These are phyloP conservation scores for Tachystola acroxantha DNA, from an alignment of 2,888 invertebrate genomes.

Conservation along the genomic window DNA sequence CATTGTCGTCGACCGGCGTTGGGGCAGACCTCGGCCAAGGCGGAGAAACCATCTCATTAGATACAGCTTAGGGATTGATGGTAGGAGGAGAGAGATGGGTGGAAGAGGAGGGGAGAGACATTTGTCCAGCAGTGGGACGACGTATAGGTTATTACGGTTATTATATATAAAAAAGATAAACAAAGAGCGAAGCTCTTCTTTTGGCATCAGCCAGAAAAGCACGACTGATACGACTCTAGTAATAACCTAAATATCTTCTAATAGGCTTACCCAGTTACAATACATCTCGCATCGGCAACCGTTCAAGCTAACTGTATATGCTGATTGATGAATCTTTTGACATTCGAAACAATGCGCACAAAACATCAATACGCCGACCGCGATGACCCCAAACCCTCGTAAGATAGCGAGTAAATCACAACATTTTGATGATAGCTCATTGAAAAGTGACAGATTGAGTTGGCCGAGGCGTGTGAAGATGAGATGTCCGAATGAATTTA, in stretches of 20 bases:
- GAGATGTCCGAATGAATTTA: not conserved
- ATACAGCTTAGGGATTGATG: too few relatives aligned
- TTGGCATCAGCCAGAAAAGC: too few relatives aligned
- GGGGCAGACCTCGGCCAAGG: too few relatives aligned
- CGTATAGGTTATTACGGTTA: too few relatives aligned
- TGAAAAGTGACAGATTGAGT: conserved; percentile 37
- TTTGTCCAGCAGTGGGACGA: too few relatives aligned
- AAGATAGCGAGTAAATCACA: conserved; percentile 53
- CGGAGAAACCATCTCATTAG: too few relatives aligned
- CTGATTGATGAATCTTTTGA: conserved; percentile 61
- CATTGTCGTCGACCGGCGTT: too few relatives aligned
- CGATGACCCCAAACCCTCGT: conserved; percentile 41
- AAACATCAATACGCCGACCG: conserved; percentile 45
- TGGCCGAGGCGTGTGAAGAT: conserved; percentile 17
- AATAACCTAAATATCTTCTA: conserved; percentile 21
- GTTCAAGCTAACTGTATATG: conserved; percentile 39
- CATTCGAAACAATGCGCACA: conserved; percentile 55
- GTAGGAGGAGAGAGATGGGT: too few relatives aligned
- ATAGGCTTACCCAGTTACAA: conserved; percentile 19
- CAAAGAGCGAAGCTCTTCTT: too few relatives aligned
- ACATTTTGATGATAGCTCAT: conserved; percentile 47
- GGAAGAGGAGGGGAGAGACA: too few relatives aligned
- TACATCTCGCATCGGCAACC: conserved; percentile 26
- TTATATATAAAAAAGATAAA: too few relatives aligned
- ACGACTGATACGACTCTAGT: conserved; percentile 1